Conservation (phyloP, 2,888 invertebrate species). For the Lomographa bimaculata region DNA sequence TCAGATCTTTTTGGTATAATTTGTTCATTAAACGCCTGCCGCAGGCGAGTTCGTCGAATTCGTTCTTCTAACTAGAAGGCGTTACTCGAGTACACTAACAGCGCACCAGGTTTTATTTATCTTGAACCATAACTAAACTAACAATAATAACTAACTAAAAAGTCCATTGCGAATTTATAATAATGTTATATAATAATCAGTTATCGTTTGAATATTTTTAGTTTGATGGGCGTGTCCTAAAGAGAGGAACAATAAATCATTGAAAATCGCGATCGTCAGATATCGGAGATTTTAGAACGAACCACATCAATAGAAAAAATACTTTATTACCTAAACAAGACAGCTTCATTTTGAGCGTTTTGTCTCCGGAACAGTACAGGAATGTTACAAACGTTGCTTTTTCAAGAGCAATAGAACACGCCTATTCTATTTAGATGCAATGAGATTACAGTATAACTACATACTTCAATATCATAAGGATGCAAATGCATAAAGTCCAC, state of each 20-base stretch:
- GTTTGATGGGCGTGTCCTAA: constrained; percentile 7
- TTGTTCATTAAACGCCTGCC: constrained; percentile 34
- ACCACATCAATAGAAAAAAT: too few species aligned
- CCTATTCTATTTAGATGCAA: constrained; percentile 15
- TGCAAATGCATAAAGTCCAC: constrained; percentile 31
- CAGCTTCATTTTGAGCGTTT: constrained; percentile 17
- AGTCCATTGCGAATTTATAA: neutral
- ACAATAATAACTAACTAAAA: neutral
- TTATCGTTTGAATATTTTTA: neutral
- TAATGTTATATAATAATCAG: neutral
- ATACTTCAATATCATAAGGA: constrained; percentile 25
- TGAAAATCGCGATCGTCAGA: constrained; percentile 1
- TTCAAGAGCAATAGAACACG: constrained; percentile 17
- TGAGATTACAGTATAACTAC: constrained; percentile 24
- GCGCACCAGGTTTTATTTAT: neutral
- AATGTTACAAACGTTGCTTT: constrained; percentile 21
- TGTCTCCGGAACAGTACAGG: constrained; percentile 17
- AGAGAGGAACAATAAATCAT: neutral
- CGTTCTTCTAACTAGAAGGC: neutral
- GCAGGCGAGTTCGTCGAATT: constrained; percentile 9
- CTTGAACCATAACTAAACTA: neutral
- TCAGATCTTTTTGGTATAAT: constrained; percentile 64
- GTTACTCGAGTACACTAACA: neutral
- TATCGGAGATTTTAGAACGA: too few species aligned
- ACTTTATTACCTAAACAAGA: too few species aligned